phyloP scores from a whole-genome alignment of 2,888 invertebrate species.

The Therioaphis trifolii region DNA sequence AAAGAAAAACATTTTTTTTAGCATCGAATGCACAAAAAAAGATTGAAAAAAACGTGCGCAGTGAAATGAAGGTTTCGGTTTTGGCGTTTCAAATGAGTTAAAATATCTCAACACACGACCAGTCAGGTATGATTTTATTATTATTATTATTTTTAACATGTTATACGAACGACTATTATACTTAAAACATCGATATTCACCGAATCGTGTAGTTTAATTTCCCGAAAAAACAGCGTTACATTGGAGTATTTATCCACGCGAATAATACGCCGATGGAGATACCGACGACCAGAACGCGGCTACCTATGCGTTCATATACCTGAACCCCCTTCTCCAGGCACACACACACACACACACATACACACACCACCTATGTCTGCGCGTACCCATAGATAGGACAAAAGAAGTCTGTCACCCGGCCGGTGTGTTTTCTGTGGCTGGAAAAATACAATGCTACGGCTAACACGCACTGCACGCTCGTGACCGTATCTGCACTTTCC shows the following conservation, averaged over 20 bases:
- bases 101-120: background rate
- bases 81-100: conserved; percentile 2
- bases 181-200: background rate
- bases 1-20: too few species aligned
- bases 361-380: background rate
- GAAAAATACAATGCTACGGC: background rate
- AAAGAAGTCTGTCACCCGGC: conserved; percentile 10
- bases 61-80: background rate
- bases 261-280: conserved; percentile 22
- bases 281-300: conserved; percentile 47
- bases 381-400: background rate
- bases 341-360: background rate
- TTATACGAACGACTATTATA: background rate
- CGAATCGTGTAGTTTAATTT: conserved; percentile 36
- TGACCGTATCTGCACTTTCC: conserved; percentile 1
- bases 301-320: too few species aligned
- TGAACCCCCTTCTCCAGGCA: too few species aligned
- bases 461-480: background rate
- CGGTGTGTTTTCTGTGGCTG: background rate
- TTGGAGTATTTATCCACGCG: background rate
- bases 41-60: background rate
- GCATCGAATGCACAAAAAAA: background rate
- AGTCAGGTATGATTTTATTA: background rate
- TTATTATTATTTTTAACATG: background rate
- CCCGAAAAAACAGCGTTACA: conserved; percentile 7